These are phyloP conservation scores for Agrypnus murinus DNA, from an alignment of 2,888 invertebrate genomes.

Conservation along the genomic window DNA sequence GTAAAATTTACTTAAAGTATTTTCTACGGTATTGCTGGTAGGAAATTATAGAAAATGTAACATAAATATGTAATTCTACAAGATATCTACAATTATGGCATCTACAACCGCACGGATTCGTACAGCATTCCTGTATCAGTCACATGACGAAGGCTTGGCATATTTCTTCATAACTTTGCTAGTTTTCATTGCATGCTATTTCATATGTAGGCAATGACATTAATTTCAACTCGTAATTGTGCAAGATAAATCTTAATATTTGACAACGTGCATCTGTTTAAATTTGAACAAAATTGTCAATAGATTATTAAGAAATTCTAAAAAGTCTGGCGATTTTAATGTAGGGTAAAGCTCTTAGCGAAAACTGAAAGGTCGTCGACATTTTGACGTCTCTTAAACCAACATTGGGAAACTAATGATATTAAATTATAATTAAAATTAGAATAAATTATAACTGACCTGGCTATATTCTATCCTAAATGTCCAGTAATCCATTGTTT, in stretches of 20 bases:
- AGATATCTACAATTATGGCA: slow-evolving; percentile 57
- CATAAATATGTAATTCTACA: slow-evolving; percentile 48
- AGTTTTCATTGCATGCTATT: slow-evolving; percentile 39
- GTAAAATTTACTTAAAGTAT: too few species aligned
- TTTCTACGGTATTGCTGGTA: background rate
- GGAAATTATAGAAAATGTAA: slow-evolving; percentile 14
- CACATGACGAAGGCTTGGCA: slow-evolving; percentile 61
- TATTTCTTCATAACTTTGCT: slow-evolving; percentile 55
- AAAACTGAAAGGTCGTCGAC: slow-evolving; percentile 65
- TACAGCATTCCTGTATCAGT: slow-evolving; percentile 59
- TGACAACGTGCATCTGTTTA: background rate
- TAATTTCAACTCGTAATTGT: slow-evolving; percentile 10
- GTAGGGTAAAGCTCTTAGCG: slow-evolving; percentile 37
- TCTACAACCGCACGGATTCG: slow-evolving; percentile 55
- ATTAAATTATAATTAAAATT: slow-evolving; percentile 43
- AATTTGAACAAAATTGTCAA: background rate
- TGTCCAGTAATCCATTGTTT: slow-evolving; percentile 53
- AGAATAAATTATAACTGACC: slow-evolving; percentile 47
- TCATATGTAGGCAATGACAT: slow-evolving; percentile 30
- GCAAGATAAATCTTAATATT: background rate
- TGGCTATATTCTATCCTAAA: slow-evolving; percentile 47
- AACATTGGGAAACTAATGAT: slow-evolving; percentile 21
- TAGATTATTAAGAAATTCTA: slow-evolving; percentile 31
- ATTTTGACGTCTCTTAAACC: slow-evolving; percentile 66
- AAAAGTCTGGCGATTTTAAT: slow-evolving; percentile 30